Conservation (phyloP, 2,797 vertebrate genomes). For the Emys orbicularis region DNA sequence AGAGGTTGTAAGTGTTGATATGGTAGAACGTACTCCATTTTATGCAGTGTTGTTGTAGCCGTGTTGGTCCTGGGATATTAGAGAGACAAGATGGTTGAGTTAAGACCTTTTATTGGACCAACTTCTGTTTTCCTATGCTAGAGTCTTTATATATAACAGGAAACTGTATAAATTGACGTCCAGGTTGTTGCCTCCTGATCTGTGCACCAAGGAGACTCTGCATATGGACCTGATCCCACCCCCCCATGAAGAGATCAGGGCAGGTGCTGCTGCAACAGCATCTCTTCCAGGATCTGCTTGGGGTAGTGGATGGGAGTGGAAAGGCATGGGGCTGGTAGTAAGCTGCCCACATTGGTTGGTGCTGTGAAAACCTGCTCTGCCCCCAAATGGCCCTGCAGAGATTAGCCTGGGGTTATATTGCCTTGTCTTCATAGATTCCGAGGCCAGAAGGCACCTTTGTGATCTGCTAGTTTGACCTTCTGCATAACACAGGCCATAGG, state of each 20-base stretch:
- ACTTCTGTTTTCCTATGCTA: background rate
- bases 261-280: background rate
- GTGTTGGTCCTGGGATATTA: no score
- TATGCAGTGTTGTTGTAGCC: no score
- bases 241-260: background rate
- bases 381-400: background rate
- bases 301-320: background rate
- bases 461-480: background rate
- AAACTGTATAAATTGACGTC: background rate
- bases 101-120: no score
- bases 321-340: background rate
- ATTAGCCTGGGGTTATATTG: background rate
- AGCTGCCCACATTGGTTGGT: background rate
- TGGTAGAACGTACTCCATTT: no score
- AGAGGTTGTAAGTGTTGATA: background rate
- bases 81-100: no score
- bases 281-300: background rate
- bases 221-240: background rate
- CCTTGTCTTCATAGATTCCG: background rate
- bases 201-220: background rate
- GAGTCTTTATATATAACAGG: background rate
- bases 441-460: background rate
- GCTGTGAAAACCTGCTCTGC: background rate
- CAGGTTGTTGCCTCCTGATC: background rate
- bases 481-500: background rate